Conservation (phyloP, 2,888 invertebrate genomes). For the Urechis unicinctus region DNA sequence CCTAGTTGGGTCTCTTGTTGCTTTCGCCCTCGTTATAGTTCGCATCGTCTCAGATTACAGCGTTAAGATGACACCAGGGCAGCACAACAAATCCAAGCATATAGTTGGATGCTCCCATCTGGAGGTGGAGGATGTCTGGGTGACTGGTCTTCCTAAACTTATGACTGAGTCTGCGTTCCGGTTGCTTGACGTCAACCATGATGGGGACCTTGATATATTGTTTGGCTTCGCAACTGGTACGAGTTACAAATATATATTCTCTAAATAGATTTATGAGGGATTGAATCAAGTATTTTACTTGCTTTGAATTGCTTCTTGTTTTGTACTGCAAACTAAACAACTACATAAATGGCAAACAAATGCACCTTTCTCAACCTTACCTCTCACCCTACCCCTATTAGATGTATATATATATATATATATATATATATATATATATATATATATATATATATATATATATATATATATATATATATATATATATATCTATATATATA, state of each 20-base stretch:
- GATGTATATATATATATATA: neutral
- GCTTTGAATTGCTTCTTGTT: neutral
- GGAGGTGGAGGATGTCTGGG: slow-evolving; percentile 56
- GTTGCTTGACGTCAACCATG: slow-evolving; percentile 66
- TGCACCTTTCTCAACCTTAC: neutral
- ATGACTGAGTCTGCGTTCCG: slow-evolving; percentile 69
- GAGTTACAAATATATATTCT: no score
- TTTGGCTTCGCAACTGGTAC: slow-evolving; percentile 66
- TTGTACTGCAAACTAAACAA: neutral
- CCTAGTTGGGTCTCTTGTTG: slow-evolving; percentile 2
- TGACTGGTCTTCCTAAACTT: slow-evolving; percentile 62
- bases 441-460: neutral
- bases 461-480: neutral
- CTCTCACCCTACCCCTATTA: neutral
- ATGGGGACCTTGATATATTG: slow-evolving; percentile 66
- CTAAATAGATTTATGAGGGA: no score
- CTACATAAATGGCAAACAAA: neutral
- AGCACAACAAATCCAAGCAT: neutral
- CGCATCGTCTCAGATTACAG: slow-evolving; percentile 10
- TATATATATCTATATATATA: neutral
- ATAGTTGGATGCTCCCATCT: slow-evolving; percentile 4
- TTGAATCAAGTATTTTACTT: no score
- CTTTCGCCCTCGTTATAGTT: slow-evolving; percentile 8
- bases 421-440: neutral
- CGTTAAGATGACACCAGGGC: neutral